Evolutionary conservation across 2,113 vertebrate genomes (phyloP).

Genomic region (Nesoenas mayeri): DNA sequence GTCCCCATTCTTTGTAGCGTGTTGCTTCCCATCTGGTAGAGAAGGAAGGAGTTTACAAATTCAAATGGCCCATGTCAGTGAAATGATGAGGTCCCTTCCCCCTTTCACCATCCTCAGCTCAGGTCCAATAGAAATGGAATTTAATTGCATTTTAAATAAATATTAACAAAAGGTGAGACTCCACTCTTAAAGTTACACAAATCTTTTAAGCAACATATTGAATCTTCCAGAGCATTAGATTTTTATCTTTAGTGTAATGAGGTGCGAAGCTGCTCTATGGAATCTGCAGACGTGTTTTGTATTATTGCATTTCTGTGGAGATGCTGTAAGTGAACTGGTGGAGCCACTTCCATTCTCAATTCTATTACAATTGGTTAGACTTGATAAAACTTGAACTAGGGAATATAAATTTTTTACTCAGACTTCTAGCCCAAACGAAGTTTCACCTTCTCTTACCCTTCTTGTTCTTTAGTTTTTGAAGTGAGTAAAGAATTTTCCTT

Average conservation of each 20-base stretch:
- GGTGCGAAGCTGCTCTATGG: conserved; percentile 33
- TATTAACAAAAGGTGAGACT: conserved; percentile 65
- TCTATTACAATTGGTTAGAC: conserved; percentile 24
- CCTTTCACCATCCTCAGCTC: not conserved
- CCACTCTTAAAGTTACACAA: conserved; percentile 47
- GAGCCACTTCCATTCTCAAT: conserved; percentile 21
- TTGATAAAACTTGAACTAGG: conserved; percentile 15
- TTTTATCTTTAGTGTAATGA: conserved; percentile 53
- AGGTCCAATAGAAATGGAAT: conserved; percentile 46
- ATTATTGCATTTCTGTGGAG: conserved; percentile 27
- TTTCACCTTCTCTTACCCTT: not conserved
- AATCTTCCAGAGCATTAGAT: conserved; percentile 59
- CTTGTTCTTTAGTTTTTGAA: not conserved
- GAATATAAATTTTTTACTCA: conserved; percentile 31
- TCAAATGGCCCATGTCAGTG: conserved; percentile 13
- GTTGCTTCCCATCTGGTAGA: conserved; percentile 57
- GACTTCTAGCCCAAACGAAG: not conserved
- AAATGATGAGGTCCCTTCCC: conserved; percentile 26
- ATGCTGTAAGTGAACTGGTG: not conserved
- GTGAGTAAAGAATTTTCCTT: not conserved
- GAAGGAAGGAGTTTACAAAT: conserved; percentile 58
- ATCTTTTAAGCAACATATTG: conserved; percentile 58
- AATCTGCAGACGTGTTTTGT: conserved; percentile 33
- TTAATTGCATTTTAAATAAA: conserved; percentile 71
- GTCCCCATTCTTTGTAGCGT: conserved; percentile 17